Evolutionary conservation across 2,113 vertebrate genomes (phyloP), one percentile per base, ranked within the genome.

Genomic region (Heptranchias perlo): DNA sequence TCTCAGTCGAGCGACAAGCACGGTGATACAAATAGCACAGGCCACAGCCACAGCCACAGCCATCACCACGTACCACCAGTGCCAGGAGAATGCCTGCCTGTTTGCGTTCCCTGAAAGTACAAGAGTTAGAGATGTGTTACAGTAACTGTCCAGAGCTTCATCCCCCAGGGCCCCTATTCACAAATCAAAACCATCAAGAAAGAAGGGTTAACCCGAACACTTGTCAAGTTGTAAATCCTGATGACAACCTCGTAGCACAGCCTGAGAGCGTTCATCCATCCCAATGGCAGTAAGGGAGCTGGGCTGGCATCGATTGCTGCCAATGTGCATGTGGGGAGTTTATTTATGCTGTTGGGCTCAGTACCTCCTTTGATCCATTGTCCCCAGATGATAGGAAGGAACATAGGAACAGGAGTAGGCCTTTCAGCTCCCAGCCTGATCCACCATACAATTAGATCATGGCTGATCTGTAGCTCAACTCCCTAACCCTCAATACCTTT

Each of bases 21-120:
- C 97, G 31, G 97, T 97, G 97, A 98, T 96, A 96, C 98, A 97
- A 96, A 98, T 97, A 3, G 98, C 97, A 3, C 98, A 97, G 96
- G 97, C 97, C 8, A 98, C 96, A 0, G 98, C 98, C 11, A 98
- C 98, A 0, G 97, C 97, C 0, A 98, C 97, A 35, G 98, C 98
- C 97, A 99, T 98, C 93, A 98, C 98, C 96, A 99, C 98, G 10
- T 99, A 99, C 98, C 98, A 99, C 99, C 98, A 99, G 97, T 98
- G 98, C 98, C 99, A 98, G 69, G 98, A 98, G 97, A 99, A 98
- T 96, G 96, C 61, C 0, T 21, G 21, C 23, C 92, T 23, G 62
- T 0, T 39, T 11, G 62, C n/a, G 0, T 39, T 44, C 64, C 62
- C 92, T 94, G 62, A 23, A 67, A 67, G 21, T 7, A 31, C 16